Conservation (phyloP, 2,888 invertebrate genomes). For the Pseudococcus longispinus region DNA sequence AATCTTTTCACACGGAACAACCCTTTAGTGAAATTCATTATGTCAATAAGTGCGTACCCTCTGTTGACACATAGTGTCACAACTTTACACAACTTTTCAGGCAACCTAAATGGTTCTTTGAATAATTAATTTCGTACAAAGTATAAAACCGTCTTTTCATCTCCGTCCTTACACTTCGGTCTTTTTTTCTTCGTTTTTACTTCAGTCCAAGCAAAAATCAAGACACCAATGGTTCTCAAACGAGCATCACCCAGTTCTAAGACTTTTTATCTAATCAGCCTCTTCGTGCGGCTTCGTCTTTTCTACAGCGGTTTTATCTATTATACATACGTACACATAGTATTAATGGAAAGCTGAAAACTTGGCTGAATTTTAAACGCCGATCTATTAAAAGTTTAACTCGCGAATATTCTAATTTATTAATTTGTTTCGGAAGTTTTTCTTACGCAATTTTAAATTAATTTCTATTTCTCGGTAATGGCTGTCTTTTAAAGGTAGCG, state of each 20-base stretch:
- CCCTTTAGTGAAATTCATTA: slow-evolving; percentile 43
- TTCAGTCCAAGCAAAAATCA: background rate
- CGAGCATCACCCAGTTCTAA: background rate
- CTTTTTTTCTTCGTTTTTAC: slow-evolving; percentile 31
- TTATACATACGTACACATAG: slow-evolving; percentile 7
- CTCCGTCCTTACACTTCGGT: background rate
- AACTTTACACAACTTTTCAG: slow-evolving; percentile 42
- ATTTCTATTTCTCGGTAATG: slow-evolving; percentile 34
- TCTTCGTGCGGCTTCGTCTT: background rate
- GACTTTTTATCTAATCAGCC: slow-evolving; percentile 26
- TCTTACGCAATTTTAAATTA: slow-evolving; percentile 37
- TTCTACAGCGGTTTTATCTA: background rate
- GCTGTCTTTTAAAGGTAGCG: slow-evolving; percentile 15
- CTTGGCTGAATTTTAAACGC: slow-evolving; percentile 31
- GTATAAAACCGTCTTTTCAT: slow-evolving; percentile 38
- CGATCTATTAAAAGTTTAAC: slow-evolving; percentile 37
- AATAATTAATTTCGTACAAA: slow-evolving; percentile 44
- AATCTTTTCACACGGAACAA: slow-evolving; percentile 43
- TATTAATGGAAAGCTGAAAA: slow-evolving; percentile 28
- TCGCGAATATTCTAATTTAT: slow-evolving; percentile 36
- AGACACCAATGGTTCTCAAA: slow-evolving; percentile 12
- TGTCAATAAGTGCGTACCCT: slow-evolving; percentile 41
- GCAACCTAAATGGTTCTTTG: slow-evolving; percentile 45
- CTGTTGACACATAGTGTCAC: slow-evolving; percentile 43
- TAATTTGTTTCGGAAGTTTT: slow-evolving; percentile 43